Conservation (phyloP, 2,888 invertebrate genomes). For the Copidosoma aretas region DNA sequence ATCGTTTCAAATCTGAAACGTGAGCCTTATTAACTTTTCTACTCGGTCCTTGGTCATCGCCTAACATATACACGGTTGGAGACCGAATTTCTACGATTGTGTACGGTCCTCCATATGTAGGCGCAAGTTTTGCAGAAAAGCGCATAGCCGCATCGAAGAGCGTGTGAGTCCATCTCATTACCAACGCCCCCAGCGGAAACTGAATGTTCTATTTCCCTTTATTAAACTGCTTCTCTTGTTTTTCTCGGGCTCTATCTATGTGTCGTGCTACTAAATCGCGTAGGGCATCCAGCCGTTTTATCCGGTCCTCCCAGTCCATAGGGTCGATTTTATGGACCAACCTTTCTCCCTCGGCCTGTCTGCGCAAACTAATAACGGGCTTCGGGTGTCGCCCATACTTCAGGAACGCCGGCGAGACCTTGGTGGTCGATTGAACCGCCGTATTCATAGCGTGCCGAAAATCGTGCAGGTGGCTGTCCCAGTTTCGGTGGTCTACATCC, state of each 20-base stretch:
- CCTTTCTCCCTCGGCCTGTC: neutral
- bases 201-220: neutral
- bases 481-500: constrained; percentile 1
- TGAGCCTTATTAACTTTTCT: neutral
- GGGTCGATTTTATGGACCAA: neutral
- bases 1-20: neutral
- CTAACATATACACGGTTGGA: neutral
- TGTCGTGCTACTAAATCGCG: constrained; percentile 9
- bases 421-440: neutral
- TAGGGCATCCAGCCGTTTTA: constrained; percentile 14
- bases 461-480: constrained; percentile 6
- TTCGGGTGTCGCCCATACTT: constrained; percentile 4
- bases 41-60: neutral
- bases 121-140: neutral
- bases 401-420: neutral
- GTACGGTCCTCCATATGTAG: neutral
- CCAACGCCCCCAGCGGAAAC: neutral
- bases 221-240: neutral
- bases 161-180: neutral
- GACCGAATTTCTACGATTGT: neutral
- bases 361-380: constrained; percentile 7
- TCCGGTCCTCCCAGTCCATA: constrained; percentile 13
- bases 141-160: neutral
- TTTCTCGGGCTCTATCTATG: neutral
- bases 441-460: constrained; percentile 15